phyloP scores from a whole-genome alignment of 2,797 vertebrate genomes.

The Macroramphosus scolopax region DNA sequence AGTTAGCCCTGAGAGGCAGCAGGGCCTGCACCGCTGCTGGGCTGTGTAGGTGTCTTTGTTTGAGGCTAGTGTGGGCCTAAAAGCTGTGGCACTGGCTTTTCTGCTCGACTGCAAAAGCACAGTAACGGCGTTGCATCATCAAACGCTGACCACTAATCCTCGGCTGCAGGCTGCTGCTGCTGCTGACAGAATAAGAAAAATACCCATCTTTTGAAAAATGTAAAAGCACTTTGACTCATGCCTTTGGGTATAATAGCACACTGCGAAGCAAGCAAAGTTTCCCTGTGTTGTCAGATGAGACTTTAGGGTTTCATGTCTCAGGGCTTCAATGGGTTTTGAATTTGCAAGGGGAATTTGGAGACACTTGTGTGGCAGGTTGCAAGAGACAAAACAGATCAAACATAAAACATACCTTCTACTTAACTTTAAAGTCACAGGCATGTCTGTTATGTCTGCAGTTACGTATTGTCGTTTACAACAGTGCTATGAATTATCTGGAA shows the following conservation, averaged over 20 bases:
- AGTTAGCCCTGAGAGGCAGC: constrained; percentile 28
- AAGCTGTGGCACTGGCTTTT: constrained; percentile 55
- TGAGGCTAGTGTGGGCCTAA: constrained; percentile 38
- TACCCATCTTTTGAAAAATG: constrained; percentile 37
- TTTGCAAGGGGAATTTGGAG: constrained; percentile 48
- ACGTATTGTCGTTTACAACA: constrained; percentile 19
- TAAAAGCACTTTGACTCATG: constrained; percentile 43
- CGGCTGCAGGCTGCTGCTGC: constrained; percentile 41
- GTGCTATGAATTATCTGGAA: constrained; percentile 22
- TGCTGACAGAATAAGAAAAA: constrained; percentile 37
- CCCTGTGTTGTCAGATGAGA: constrained; percentile 34
- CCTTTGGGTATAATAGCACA: constrained; percentile 31
- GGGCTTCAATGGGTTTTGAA: constrained; percentile 16
- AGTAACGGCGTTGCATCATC: constrained; percentile 67
- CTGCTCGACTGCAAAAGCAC: constrained; percentile 65
- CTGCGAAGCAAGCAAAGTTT: constrained; percentile 36
- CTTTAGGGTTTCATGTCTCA: constrained; percentile 36
- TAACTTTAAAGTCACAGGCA: constrained; percentile 30
- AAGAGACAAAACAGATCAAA: constrained; percentile 35
- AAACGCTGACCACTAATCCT: constrained; percentile 62
- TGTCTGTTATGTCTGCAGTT: constrained; percentile 6
- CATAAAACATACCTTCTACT: constrained; percentile 26
- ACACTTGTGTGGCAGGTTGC: constrained; percentile 33
- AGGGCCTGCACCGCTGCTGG: constrained; percentile 11
- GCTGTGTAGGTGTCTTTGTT: constrained; percentile 71